These are phyloP conservation scores for Ctenomys sociabilis DNA, from an alignment of 2,113 vertebrate genomes.

Conservation along the genomic window DNA sequence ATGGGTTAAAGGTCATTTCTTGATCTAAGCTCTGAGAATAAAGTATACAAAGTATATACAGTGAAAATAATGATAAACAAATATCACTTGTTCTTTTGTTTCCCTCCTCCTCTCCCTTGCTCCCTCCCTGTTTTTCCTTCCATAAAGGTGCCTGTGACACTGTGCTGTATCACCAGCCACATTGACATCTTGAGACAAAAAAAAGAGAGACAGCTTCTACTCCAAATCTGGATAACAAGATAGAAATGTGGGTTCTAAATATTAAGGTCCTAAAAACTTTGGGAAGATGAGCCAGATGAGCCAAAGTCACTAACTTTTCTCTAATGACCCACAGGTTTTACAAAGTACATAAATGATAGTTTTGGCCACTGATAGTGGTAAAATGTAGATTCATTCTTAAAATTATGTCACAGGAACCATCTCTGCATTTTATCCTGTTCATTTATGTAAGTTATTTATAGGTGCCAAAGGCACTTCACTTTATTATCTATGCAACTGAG, in stretches of 20 bases:
- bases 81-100: not conserved
- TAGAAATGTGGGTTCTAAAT: not conserved
- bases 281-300: not conserved
- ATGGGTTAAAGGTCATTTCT: not conserved
- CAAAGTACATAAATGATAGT: not conserved
- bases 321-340: not conserved
- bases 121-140: too few relatives aligned
- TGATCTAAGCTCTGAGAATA: not conserved
- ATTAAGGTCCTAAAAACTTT: not conserved
- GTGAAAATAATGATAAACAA: not conserved
- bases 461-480: not conserved
- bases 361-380: not conserved
- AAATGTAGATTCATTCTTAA: not conserved
- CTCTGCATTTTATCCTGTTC: not conserved
- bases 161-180: too few relatives aligned
- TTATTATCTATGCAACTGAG: not conserved
- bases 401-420: not conserved
- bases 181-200: too few relatives aligned
- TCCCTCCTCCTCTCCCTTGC: too few relatives aligned
- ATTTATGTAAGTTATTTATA: not conserved
- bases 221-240: not conserved
- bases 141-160: too few relatives aligned
- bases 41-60: not conserved
- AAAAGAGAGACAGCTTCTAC: not conserved
- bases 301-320: not conserved